Evolutionary conservation across 1,140 invertebrate species (phyloP).

Genomic region (Drosophila mojavensis): DNA sequence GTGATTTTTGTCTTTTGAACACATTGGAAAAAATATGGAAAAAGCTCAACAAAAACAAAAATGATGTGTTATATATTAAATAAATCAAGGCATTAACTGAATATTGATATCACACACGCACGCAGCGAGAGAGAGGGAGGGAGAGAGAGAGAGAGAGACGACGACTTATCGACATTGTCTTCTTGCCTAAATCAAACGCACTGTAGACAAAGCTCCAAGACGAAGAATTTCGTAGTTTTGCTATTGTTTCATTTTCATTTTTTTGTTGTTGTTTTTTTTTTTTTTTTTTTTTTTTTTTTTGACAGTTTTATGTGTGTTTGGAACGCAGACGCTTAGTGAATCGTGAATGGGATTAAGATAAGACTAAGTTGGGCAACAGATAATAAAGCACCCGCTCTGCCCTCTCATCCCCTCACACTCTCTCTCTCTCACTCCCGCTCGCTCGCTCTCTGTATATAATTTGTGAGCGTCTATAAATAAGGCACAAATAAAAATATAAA

Average conservation of each 20-base stretch:
- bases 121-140: neutral
- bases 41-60: slow-evolving; percentile 22
- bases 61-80: slow-evolving; percentile 67
- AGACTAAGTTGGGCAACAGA: slow-evolving; percentile 67
- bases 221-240: slow-evolving; percentile 26
- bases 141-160: too few relatives aligned
- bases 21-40: slow-evolving; percentile 8
- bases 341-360: slow-evolving; percentile 82
- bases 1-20: slow-evolving; percentile 47
- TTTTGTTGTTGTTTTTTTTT: neutral
- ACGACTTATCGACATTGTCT: slow-evolving; percentile 69
- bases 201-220: slow-evolving; percentile 35
- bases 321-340: slow-evolving; percentile 76
- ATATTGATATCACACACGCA: slow-evolving; percentile 45
- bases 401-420: too few relatives aligned
- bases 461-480: slow-evolving; percentile 41
- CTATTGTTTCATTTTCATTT: slow-evolving; percentile 52
- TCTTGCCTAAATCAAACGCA: slow-evolving; percentile 54
- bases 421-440: neutral
- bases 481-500: slow-evolving; percentile 7
- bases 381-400: slow-evolving; percentile 58
- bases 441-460: slow-evolving; percentile 2
- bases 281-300: slow-evolving; percentile 57
- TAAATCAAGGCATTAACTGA: slow-evolving; percentile 68
- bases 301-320: slow-evolving; percentile 73